Evolutionary conservation across 2,113 vertebrate genomes (phyloP), one percentile per base, ranked within the genome.

Genomic region (Cyprinus carpio): DNA sequence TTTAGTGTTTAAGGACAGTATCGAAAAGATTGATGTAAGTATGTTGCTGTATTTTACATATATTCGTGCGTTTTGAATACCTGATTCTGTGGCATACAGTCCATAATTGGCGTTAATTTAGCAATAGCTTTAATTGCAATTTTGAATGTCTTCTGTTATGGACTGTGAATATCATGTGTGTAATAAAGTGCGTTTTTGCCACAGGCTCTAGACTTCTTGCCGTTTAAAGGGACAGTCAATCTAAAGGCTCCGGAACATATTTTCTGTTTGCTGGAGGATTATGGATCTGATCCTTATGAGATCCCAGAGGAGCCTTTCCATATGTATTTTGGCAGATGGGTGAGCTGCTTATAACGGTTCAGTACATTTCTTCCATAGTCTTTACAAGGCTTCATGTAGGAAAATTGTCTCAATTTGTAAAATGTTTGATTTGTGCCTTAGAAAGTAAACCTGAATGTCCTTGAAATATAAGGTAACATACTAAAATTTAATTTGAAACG

Each of bases 261-360:
- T 82, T 99, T 99, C 90, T 98, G 96, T 89, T 89, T 98, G 91
- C 87, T 99, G 82, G 98, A 99, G 88, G 97, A 99, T 92, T 98
- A 99, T 86, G 98, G 97, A 85, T 93, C 94, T 83, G 95, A 99
- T 87, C 97, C 97, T 80, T 98, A 99, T 85, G 90, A 94, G 20
- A 95, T 97, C 86, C 97, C 97, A 0, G 94, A 98, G n/a, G 90
- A 96, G 20, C 98, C 98, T 31, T 78, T 95, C 88, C 90, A 95
- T 87, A 88, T 98, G 54, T 99, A 97, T 92, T 99, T 99, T 92
- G 98, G 98, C 83, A 95, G 98, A 96, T 99, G 98, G 97, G 98
- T 99, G 89, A 93, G 96, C 4, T 23, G 43, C 46, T 16, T 37
- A 6, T 40, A 75, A 71, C 8, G 40, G 12, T 40, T 80, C 34